Base-by-base conservation (phyloP, 1,140 invertebrate genomes). In the Pantala flavescens region DNA sequence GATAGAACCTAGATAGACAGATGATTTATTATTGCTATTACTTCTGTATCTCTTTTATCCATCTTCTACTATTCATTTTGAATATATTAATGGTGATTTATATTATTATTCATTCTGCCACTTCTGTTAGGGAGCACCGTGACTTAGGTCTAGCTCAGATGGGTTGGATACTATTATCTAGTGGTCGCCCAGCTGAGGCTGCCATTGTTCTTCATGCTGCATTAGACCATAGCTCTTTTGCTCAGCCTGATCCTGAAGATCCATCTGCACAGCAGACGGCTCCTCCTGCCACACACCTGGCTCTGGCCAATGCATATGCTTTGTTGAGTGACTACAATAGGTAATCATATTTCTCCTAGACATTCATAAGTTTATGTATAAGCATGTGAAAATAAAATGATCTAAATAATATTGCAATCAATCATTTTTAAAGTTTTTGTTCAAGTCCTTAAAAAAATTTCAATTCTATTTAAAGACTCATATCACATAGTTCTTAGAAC, bases 141-240 rank as follows among this genome's bases (percentile, higher is more conserved):
- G 92, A 94, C 82, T 88, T 95, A 76, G 88, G 93, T 3, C 82
- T 95, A 72, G 85, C 94, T 23, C 93, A 90, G 78, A 82, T 95
- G 77, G 93, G 91, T n/a, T 91, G 91, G 71, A 88, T 95, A 79
- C 84, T 96, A 9, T 92, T 94, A 78, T 87, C 90, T 49, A 87
- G 89, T 72, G 87, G 88, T 72, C 85, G 88, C 77, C 88, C 89
- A 14, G 88, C 89, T 76, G 93, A 96, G 82, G 93, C 93, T 11
- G 89, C 91, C 16, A 87, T 92, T 75, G 84, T 96, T 72, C 84
- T 95, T 0, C 89, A 90, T 78, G 88, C 90, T 36, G 93, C 94
- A 0, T 86, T 94, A 28, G 92, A 94, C 79, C 89, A 94, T 79
- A 89, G 90, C 12, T 89, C 90, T 11, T 82, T 85, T 42, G 87